phyloP scores from a whole-genome alignment of 92 coral and sea anemone species.

The Umimayanthus kanabou region DNA sequence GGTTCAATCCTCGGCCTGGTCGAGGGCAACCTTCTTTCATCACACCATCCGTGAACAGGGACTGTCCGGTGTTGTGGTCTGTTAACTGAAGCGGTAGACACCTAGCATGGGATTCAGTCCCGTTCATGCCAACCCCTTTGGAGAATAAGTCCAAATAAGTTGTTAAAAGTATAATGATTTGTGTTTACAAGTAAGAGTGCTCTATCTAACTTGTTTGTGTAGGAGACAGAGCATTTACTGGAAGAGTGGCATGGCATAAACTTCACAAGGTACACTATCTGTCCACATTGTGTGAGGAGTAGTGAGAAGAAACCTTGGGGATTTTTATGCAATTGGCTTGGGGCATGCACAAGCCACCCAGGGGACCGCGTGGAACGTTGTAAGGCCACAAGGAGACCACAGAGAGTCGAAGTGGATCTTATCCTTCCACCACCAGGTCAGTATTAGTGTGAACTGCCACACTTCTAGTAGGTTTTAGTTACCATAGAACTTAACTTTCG shows the following conservation, averaged over 20 bases:
- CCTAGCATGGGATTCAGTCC: no score
- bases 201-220: not conserved
- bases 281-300: constrained; percentile 75
- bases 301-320: constrained; percentile 49
- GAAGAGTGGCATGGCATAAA: constrained; percentile 83
- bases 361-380: constrained; percentile 8
- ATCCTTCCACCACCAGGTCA: constrained; percentile 38
- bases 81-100: no score
- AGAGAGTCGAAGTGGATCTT: constrained; percentile 36
- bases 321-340: constrained; percentile 79
- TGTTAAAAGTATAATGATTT: no score
- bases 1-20: no score
- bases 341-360: constrained; percentile 12
- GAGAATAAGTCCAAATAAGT: no score
- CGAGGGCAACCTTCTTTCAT: no score
- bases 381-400: not conserved
- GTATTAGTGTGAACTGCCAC: not conserved
- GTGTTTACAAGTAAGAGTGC: no score
- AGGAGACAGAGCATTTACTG: constrained; percentile 81
- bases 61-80: no score
- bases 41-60: no score
- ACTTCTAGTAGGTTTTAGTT: not conserved
- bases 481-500: not conserved
- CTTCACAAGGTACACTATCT: constrained; percentile 66
- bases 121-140: no score